Percentiles rank a stretch among this genome's conserved stretches.
Conservation (phyloP, 2,797 vertebrate genomes). For the Thaleichthys pacificus region DNA sequence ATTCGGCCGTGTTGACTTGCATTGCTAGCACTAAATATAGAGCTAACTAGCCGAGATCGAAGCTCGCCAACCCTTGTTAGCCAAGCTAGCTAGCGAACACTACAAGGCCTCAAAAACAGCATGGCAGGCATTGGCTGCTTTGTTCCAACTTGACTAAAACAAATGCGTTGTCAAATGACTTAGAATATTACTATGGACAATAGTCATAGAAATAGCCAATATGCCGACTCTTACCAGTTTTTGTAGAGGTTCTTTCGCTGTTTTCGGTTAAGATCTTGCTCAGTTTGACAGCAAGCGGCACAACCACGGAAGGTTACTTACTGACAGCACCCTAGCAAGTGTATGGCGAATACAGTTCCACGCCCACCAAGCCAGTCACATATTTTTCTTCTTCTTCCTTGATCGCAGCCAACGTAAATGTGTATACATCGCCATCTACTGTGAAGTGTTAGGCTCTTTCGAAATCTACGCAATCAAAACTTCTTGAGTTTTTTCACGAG, state of each 20-base stretch:
- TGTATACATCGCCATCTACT: no score
- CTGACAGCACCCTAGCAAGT: neutral
- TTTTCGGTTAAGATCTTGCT: neutral
- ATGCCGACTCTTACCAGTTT: slow-evolving; percentile 8
- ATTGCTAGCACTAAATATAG: slow-evolving; percentile 31
- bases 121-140: neutral
- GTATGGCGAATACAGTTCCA: neutral
- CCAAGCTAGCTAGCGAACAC: neutral
- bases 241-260: slow-evolving; percentile 6
- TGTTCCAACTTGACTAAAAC: neutral
- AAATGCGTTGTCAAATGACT: neutral
- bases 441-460: no score
- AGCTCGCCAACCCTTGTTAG: slow-evolving; percentile 5
- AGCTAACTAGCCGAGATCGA: neutral
- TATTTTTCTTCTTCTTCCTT: no score
- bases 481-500: no score
- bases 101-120: slow-evolving; percentile 37
- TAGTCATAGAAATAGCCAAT: neutral
- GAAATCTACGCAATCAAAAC: no score
- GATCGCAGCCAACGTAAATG: no score
- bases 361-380: neutral
- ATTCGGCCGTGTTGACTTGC: slow-evolving; percentile 48
- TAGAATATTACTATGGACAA: neutral
- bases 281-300: neutral
- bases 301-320: neutral